phyloP scores from a whole-genome alignment of 2,888 invertebrate species.

The Luperina nickerlii region DNA sequence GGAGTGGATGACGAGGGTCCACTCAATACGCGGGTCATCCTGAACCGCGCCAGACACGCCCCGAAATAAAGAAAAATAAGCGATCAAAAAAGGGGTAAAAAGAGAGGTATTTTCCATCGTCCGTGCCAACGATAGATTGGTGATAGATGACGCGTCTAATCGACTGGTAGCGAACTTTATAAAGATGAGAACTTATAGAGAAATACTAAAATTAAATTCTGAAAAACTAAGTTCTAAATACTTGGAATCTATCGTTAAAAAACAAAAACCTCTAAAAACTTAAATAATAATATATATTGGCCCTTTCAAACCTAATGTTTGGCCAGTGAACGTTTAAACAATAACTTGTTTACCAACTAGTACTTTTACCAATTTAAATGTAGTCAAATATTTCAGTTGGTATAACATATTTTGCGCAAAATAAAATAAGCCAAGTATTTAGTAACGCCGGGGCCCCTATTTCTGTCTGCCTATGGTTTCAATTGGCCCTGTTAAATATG shows the following conservation, averaged over 20 bases:
- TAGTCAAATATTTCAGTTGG: too few relatives aligned
- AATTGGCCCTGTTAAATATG: too few relatives aligned
- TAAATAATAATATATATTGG: too few relatives aligned
- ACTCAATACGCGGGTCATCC: constrained; percentile 1
- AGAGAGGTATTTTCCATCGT: constrained; percentile 17
- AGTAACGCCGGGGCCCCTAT: too few relatives aligned
- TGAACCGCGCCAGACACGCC: background rate
- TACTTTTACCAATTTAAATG: too few relatives aligned
- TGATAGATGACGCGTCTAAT: constrained; percentile 45
- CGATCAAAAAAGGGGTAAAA: constrained; percentile 45
- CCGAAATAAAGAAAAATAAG: constrained; percentile 48
- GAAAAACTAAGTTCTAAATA: background rate
- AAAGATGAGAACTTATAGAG: background rate
- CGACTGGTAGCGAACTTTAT: background rate
- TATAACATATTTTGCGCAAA: too few relatives aligned
- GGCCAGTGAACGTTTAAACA: too few relatives aligned
- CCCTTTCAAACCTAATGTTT: too few relatives aligned
- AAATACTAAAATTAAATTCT: constrained; percentile 5
- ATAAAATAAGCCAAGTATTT: too few relatives aligned
- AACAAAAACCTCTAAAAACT: too few relatives aligned
- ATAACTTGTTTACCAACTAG: too few relatives aligned
- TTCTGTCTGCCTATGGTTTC: too few relatives aligned
- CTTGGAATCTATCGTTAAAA: background rate
- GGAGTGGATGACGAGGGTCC: constrained; percentile 55
- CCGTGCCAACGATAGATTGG: constrained; percentile 36